Evolutionary conservation across 2,113 vertebrate species (phyloP).

Genomic region (Poicephalus meyeri): DNA sequence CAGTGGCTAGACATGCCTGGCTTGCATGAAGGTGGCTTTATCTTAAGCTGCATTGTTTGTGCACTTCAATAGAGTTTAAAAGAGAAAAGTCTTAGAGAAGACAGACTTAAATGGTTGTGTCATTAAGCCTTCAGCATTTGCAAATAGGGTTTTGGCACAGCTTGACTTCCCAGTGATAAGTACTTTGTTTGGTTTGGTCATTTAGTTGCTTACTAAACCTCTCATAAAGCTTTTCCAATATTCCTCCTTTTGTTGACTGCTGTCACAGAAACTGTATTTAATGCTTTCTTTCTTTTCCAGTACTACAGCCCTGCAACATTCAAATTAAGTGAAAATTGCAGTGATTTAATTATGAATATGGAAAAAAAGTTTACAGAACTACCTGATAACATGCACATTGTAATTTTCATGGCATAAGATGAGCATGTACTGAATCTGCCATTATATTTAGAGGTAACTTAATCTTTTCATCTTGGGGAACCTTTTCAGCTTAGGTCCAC

Average conservation of each 20-base stretch:
- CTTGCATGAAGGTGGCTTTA: background rate
- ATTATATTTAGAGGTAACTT: background rate
- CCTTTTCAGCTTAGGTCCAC: background rate
- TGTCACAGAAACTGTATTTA: background rate
- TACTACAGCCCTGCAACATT: background rate
- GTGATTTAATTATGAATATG: background rate
- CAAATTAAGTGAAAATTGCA: background rate
- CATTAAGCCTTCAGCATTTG: background rate
- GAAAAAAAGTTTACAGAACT: background rate
- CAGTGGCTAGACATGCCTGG: background rate
- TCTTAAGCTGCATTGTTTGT: background rate
- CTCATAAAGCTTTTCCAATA: background rate
- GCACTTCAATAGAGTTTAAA: background rate
- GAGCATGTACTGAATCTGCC: background rate
- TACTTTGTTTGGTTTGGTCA: background rate
- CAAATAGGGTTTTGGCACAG: background rate
- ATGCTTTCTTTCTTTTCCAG: background rate
- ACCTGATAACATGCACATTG: background rate
- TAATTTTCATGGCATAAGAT: background rate
- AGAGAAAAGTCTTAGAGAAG: background rate
- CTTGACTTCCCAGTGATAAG: background rate
- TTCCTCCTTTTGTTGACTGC: background rate
- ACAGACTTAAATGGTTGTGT: background rate
- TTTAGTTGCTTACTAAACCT: background rate
- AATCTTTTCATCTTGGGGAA: background rate